A percentile compares a stretch with the other conserved stretches of the same genome.
Evolutionary conservation across 2,113 vertebrate species (phyloP).

Genomic region (Vidua macroura): DNA sequence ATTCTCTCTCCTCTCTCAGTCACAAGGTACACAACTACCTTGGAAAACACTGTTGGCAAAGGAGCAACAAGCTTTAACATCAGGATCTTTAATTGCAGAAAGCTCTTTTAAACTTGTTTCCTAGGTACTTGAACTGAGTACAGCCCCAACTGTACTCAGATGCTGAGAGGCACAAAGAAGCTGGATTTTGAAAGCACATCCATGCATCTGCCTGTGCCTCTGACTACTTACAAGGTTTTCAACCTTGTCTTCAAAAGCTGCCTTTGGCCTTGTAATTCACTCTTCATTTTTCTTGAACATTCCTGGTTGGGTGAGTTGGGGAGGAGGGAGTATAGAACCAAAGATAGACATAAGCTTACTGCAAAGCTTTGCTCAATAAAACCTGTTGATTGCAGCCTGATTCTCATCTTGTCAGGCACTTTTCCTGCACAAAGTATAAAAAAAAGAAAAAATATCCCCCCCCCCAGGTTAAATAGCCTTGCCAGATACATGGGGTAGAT

Average conservation of each 20-base stretch:
- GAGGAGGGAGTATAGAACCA: not conserved
- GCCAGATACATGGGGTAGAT: not conserved
- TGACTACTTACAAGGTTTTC: not conserved
- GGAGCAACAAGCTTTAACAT: not conserved
- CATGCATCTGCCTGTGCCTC: not conserved
- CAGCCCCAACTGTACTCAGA: not conserved
- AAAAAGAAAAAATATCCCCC: not conserved
- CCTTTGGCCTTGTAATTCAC: not conserved
- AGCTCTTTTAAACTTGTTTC: not conserved
- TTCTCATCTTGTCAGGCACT: not conserved
- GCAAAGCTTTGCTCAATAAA: not conserved
- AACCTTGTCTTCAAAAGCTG: not conserved
- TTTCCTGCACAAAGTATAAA: not conserved
- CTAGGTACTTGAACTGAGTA: not conserved
- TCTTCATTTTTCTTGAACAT: not conserved
- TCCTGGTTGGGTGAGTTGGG: not conserved
- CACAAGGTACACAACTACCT: not conserved
- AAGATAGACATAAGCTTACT: not conserved
- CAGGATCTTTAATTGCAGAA: not conserved
- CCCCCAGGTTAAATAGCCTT: not conserved
- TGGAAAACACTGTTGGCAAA: not conserved
- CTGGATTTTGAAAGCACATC: not conserved
- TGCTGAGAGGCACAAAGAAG: not conserved
- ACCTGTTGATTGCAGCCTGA: not conserved
- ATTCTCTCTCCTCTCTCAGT: not conserved